Base-by-base conservation (phyloP, 2,888 invertebrate genomes). In the Desoria tigrina region DNA sequence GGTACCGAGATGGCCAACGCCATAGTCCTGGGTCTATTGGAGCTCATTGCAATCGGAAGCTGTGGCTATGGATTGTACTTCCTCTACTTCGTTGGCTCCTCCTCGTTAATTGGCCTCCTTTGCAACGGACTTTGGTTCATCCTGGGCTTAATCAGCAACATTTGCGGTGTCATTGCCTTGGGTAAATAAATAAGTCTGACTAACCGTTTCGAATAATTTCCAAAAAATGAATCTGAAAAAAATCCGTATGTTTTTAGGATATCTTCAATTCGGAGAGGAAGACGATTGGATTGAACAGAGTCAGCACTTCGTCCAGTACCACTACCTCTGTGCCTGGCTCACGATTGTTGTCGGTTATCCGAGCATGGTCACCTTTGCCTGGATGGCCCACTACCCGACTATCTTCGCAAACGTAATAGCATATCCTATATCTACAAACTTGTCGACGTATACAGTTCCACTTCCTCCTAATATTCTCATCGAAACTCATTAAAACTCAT, bases 331-430 rank as follows among this genome's bases (percentile, higher is more conserved):
- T 2, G 65, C 58, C 1, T 72, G 72, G 72, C 39, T 72, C 2
- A 26, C 67, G 3, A 57, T 72, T 4, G 42, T 68, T 27, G 1
- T 72, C 2, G 72, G 72, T 6, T 72, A 72, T 53, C 72, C 72
- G 1, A 21, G 61, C 1, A 50, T 69, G 61, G 69, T 72, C 6
- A 66, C 65, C 1, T 57, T 50, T 7, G 61, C 61, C 23, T 72
- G 67, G 67, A 42, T 66, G 14, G 49, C 28, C 26, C 60, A 65
- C 16, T 68, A 69, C 42, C 65, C 63, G 1, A 21, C 42, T 6
- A 18, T 57, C 6, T 4, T 14, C 1, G 26, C 21, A 24, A 21
- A 53, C 6, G 53, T 53, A 24, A 53, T 7, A 11, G 39, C 9
- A 16, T 23, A 54, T 23, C 24, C 6, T 23, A 18, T n/a, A n/a